These are phyloP conservation scores for Sebastiscus albofasciatus DNA, from an alignment of 2,797 vertebrate species.

Conservation along the genomic window DNA sequence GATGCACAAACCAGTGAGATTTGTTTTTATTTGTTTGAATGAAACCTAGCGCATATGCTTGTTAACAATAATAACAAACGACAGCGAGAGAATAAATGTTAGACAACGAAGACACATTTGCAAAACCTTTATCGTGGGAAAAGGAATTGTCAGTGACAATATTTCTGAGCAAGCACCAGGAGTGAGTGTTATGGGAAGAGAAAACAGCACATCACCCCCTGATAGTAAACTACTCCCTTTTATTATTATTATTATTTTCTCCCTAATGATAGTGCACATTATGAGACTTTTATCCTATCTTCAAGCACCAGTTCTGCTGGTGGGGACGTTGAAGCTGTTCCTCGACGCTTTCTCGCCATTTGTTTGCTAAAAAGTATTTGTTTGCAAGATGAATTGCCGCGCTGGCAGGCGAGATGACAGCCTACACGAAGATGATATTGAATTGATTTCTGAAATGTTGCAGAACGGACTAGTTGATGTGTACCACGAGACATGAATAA, in stretches of 20 bases:
- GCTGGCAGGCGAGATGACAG: constrained; percentile 86
- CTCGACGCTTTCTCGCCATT: constrained; percentile 70
- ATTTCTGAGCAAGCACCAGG: constrained; percentile 59
- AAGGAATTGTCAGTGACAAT: constrained; percentile 66
- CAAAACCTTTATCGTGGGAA: constrained; percentile 45
- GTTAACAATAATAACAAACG: constrained; percentile 79
- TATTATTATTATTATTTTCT: constrained; percentile 69
- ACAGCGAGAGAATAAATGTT: constrained; percentile 47
- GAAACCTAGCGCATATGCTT: constrained; percentile 79
- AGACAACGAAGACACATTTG: constrained; percentile 64
- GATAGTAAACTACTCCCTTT: constrained; percentile 66
- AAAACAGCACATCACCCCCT: constrained; percentile 66
- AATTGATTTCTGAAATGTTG: constrained; percentile 95
- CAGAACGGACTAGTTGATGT: constrained; percentile 92
- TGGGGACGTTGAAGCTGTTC: constrained; percentile 71
- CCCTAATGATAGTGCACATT: constrained; percentile 73
- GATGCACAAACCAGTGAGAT: constrained; percentile 88
- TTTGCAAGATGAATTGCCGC: constrained; percentile 88
- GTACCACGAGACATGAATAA: constrained; percentile 92
- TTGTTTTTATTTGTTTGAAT: constrained; percentile 74
- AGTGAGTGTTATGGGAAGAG: constrained; percentile 60
- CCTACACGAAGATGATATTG: constrained; percentile 92
- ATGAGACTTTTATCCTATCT: constrained; percentile 73
- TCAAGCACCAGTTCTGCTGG: constrained; percentile 64
- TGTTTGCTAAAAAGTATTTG: constrained; percentile 88